Base-by-base conservation (phyloP, 2,113 vertebrate species). In the Sakesphorus luctuosus region DNA sequence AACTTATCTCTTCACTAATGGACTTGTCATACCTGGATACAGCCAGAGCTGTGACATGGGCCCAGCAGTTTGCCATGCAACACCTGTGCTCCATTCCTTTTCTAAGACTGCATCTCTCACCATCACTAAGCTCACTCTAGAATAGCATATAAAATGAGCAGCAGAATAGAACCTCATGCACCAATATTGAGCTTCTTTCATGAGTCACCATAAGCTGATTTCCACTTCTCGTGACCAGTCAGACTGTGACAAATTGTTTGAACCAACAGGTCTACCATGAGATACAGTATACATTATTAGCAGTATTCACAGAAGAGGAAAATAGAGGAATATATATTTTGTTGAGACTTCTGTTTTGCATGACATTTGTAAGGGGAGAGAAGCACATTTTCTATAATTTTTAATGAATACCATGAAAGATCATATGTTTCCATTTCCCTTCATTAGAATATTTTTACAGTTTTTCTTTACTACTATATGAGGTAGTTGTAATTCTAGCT, bases 171-270 rank as follows among this genome's bases (percentile, higher is more conserved):
- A 76, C 7, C 19, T 76, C 63, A 62, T 40, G 26, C 43, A 68
- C 26, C 67, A 94, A 75, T 33, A 52, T 9, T 40, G 36, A 61
- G 8, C 81, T 90, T 87, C 36, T 87, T 87, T 63, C 40, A 62
- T 91, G 82, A 91, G 43, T 79, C 59, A 71, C 49, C 36, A 40
- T 78, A 84, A 84, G 81, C 79, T 81, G 65, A 93, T 92, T 89
- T 93, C 38, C 24, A 93, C 14, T 66, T 75, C 52, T 80, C 78
- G 15, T 71, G 49, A 78, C 28, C 47, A 95, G n/a, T 66, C 86
- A 73, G 49, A 53, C 36, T 83, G 33, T 74, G 28, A 91, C n/a
- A 94, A 73, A 87, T 85, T 74, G 73, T 59, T 93, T 89, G 59
- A 93, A 88, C 38, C 31, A 95, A 87, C 19, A 50, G 47, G 49